These are phyloP conservation scores for Daubentonia madagascariensis DNA, from an alignment of 2,113 vertebrate genomes.

Conservation along the genomic window DNA sequence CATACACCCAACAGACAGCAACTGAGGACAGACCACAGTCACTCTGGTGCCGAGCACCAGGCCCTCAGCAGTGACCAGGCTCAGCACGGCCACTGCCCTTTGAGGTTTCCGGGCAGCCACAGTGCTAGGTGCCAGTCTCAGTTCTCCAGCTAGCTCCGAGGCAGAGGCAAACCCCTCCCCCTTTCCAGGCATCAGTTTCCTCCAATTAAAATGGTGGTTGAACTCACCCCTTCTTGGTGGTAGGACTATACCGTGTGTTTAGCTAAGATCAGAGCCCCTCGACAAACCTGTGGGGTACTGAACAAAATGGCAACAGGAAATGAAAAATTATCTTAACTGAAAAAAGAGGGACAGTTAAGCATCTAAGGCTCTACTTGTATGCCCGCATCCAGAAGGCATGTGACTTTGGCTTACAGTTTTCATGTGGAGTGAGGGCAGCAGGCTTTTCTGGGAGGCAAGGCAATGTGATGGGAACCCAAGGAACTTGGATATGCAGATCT, in stretches of 20 bases:
- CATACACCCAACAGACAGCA: constrained; percentile 20
- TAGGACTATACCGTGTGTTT: background rate
- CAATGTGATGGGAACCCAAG: background rate
- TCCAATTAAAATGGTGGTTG: background rate
- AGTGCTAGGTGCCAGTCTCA: background rate
- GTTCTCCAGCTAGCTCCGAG: background rate
- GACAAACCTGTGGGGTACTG: background rate
- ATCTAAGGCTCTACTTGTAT: background rate
- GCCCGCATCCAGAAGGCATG: background rate
- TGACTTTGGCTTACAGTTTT: background rate
- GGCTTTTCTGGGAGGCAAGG: background rate
- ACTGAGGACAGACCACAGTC: background rate
- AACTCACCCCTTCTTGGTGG: background rate
- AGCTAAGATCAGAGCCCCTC: background rate
- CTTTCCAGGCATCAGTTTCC: background rate
- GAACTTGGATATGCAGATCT: no score
- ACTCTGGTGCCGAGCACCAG: background rate
- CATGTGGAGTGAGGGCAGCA: background rate
- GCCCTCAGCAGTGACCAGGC: background rate
- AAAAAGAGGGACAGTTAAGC: background rate
- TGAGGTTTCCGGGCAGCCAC: background rate
- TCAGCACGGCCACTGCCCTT: background rate
- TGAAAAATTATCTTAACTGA: background rate
- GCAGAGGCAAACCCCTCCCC: background rate
- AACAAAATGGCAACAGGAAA: background rate